Evolutionary conservation across 2,888 invertebrate genomes (phyloP), one percentile per base, ranked within the genome.

Genomic region (Oscheius sp.): DNA sequence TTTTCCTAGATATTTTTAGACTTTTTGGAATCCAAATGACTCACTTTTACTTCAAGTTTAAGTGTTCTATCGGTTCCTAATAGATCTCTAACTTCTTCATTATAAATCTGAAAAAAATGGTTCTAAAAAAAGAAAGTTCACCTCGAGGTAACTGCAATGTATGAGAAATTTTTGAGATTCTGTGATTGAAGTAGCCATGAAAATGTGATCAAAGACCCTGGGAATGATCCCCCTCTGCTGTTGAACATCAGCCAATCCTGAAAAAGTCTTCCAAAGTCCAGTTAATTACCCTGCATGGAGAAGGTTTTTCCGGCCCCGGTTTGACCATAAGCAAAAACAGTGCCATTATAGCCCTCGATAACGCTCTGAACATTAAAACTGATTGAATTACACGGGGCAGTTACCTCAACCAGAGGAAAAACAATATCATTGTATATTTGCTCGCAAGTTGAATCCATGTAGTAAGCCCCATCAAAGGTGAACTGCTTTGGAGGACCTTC

Each of bases 311-410:
- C 94, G 86, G 93, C 93, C 0, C 94, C 94, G 0, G 94, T 94
- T 88, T 94, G 94, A 0, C 94, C 94, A 86, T 95, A 95, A 0
- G 94, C 94, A 87, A 95, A 94, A 64, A 95, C 93, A 0, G 94
- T 94, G 20, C 93, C 93, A 89, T 94, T 95, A 89, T 94, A 94
- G 0, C 94, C 94, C 85, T 94, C 94, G 66, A 94, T 90, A 0
- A 93, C 93, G 71, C 93, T 93, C 90, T 92, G 88, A 17, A 84
- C 20, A 2, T 23, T 3, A 53, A 33, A 17, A 39, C 17, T 20
- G 37, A n/a, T 15, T 4, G 15, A 42, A 42, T 23, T 20, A 31
- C 50, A 33, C 15, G 5, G 15, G 33, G 4, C 31, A 52, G 82
- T 87, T 87, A 92, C 92, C 90, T 93, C 93, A 39, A 93, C 92